Evolutionary conservation across 2,797 vertebrate species (phyloP).

Genomic region (Pelodytes ibericus): DNA sequence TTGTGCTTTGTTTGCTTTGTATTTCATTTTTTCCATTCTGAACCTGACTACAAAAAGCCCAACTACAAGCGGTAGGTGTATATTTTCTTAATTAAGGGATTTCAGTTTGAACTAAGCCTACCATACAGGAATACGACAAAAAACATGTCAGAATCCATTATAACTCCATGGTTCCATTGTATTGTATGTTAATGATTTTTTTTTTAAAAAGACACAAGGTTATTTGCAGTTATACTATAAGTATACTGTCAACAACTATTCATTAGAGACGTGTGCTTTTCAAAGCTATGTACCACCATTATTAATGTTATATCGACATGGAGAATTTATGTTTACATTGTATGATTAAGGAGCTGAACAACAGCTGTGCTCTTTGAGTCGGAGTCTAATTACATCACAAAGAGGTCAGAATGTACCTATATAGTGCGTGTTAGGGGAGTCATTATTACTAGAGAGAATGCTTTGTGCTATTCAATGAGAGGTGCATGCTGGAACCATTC

Average conservation of each 20-base stretch:
- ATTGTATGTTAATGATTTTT: too few relatives aligned
- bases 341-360: slow-evolving; percentile 20
- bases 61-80: too few relatives aligned
- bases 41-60: too few relatives aligned
- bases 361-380: slow-evolving; percentile 24
- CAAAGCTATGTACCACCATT: slow-evolving; percentile 13
- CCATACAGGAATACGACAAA: too few relatives aligned
- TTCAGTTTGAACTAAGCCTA: too few relatives aligned
- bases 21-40: too few relatives aligned
- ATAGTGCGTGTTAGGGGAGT: slow-evolving; percentile 3
- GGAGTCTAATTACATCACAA: slow-evolving; percentile 18
- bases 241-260: slow-evolving; percentile 38
- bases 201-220: slow-evolving; percentile 7
- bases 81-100: too few relatives aligned
- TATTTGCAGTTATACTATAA: slow-evolving; percentile 13
- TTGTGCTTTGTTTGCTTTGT: too few relatives aligned
- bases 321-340: slow-evolving; percentile 20
- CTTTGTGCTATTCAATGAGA: slow-evolving; percentile 9
- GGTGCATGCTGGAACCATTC: slow-evolving; percentile 11
- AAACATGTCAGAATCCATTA: too few relatives aligned
- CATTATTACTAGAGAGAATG: slow-evolving; percentile 2
- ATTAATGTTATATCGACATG: slow-evolving; percentile 33
- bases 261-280: slow-evolving; percentile 11
- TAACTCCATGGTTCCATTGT: too few relatives aligned
- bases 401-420: slow-evolving; percentile 10